A percentile compares a stretch with the other conserved stretches of the same genome.
These are phyloP conservation scores for Lacerta viridis DNA, from an alignment of 2,797 vertebrate species.

Conservation along the genomic window DNA sequence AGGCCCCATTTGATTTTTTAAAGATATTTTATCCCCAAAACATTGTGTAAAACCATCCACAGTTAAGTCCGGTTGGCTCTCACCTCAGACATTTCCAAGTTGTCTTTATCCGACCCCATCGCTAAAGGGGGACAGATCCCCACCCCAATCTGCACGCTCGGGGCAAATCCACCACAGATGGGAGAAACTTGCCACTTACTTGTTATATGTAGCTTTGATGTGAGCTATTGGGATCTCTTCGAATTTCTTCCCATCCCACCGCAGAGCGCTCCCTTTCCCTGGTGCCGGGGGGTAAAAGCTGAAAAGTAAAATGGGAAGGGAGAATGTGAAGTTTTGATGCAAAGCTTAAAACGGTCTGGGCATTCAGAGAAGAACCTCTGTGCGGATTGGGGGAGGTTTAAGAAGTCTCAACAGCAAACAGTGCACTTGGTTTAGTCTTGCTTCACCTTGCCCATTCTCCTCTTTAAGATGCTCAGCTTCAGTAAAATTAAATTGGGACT, in stretches of 20 bases:
- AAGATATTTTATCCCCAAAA: no score
- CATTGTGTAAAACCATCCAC: no score
- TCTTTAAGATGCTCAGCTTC: not conserved
- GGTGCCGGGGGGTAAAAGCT: conserved; percentile 87
- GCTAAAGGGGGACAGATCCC: not conserved
- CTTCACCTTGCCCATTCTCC: no score
- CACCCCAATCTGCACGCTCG: not conserved
- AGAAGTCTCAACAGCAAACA: not conserved
- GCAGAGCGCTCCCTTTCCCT: conserved; percentile 83
- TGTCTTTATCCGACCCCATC: not conserved
- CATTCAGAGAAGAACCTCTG: not conserved
- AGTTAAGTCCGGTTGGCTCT: no score
- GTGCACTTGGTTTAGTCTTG: no score
- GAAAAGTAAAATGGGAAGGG: conserved; percentile 38
- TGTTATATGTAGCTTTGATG: conserved; percentile 96
- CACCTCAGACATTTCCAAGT: not conserved
- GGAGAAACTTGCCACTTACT: conserved; percentile 83
- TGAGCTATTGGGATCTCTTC: conserved; percentile 91
- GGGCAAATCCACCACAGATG: not conserved
- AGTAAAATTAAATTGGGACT: not conserved
- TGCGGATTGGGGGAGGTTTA: no score
- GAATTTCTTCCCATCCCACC: conserved; percentile 89
- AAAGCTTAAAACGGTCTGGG: not conserved
- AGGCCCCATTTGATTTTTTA: no score
- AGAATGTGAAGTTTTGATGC: not conserved